Evolutionary conservation across 2,888 invertebrate genomes (phyloP).

Genomic region (Hydriomena furcata): DNA sequence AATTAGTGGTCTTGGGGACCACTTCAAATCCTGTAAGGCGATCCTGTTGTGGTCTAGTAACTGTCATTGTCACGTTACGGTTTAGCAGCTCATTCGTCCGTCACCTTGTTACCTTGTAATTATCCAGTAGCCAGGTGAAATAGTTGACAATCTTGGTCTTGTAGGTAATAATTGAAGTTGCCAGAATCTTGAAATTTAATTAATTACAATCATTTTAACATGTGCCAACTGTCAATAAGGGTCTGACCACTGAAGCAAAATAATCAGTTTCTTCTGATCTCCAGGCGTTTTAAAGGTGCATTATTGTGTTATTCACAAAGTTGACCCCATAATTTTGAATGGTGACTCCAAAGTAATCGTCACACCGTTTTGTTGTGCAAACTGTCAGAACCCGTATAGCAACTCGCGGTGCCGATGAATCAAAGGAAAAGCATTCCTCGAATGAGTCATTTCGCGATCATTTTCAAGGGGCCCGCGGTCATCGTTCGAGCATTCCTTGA

Average conservation of each 20-base stretch:
- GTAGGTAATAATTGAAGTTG: no score
- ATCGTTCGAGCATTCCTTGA: conserved; percentile 41
- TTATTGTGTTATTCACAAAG: background rate
- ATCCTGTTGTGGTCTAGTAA: conserved; percentile 32
- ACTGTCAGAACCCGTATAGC: conserved; percentile 17
- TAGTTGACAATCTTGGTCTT: no score
- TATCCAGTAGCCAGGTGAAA: background rate
- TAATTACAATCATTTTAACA: no score
- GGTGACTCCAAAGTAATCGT: conserved; percentile 12
- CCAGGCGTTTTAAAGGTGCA: background rate
- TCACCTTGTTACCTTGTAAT: conserved; percentile 12
- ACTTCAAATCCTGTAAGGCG: conserved; percentile 24
- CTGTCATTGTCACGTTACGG: conserved; percentile 27
- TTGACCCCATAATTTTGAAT: conserved; percentile 8
- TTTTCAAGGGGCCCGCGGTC: conserved; percentile 50
- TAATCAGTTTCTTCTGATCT: no score
- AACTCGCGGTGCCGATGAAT: conserved; percentile 44
- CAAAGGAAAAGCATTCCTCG: conserved; percentile 62
- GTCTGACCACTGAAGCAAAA: no score
- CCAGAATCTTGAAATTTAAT: no score
- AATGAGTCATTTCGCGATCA: conserved; percentile 65
- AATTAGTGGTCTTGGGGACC: no score
- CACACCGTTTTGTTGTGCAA: conserved; percentile 14
- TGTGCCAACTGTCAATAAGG: no score
- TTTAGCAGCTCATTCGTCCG: conserved; percentile 13